Evolutionary conservation across 1,140 invertebrate genomes (phyloP), one percentile per base, ranked within the genome.

Genomic region (Tetragnatha versicolor): DNA sequence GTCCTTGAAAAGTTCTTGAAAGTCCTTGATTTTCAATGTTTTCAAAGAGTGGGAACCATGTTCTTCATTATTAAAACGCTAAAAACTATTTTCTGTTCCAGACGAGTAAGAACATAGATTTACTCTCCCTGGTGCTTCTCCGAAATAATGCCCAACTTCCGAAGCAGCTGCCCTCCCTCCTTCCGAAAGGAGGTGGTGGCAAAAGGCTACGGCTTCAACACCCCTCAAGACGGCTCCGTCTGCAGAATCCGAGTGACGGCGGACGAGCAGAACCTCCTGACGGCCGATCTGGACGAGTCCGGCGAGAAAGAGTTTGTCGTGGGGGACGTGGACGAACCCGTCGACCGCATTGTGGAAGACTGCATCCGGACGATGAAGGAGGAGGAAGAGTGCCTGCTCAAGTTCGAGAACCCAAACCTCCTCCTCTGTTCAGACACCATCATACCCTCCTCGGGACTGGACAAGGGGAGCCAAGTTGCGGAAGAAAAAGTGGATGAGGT

Each of bases 361-460:
- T 81, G 80, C 17, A 66, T 73, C 14, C 45, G 63, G 14, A 79
- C 76, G 7, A 79, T 79, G 68, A 79, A 76, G 27, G 69, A 81
- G 20, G 69, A 75, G 25, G 77, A 81, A 39, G 47, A 35, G n/a
- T 81, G 76, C 47, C 45, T 12, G 17, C 5, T 78, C 5, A 42
- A 68, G 27, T 78, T 78, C 25, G 45, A 25, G 17, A 33, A 78
- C 27, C 76, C 76, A 2, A 42, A 25, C n/a, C 17, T 39, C 12
- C 5, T 29, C 3, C 6, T n/a, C 61, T n/a, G 39, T 51, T 9
- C 55, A 1, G 73, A 76, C 20, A 25, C 17, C 20, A 22, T 65
- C 22, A 76, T 66, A 14, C 60, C 72, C 20, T n/a, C 0, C n/a
- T n/a, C n/a, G n/a, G n/a, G n/a, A 3, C 20, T 39, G 25, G 73